Evolutionary conservation across 2,113 vertebrate species (phyloP).

Genomic region (Tauraco erythrolophus): DNA sequence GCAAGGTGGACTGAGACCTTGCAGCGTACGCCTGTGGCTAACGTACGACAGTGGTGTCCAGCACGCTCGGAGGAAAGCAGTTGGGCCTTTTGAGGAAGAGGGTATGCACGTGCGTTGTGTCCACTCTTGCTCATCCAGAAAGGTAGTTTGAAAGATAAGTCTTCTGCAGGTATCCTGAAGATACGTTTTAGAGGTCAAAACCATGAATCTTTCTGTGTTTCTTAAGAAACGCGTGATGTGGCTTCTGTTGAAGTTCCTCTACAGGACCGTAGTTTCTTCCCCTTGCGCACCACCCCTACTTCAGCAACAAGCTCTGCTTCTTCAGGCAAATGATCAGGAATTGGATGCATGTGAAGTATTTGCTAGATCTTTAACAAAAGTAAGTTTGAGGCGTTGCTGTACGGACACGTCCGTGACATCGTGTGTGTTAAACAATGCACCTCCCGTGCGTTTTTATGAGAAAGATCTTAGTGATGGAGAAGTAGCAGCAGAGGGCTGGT

Average conservation of each 20-base stretch:
- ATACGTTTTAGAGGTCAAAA: not conserved
- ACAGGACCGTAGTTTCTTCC: not conserved
- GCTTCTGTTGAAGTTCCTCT: not conserved
- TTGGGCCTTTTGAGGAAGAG: not conserved
- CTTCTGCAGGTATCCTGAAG: not conserved
- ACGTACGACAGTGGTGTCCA: fast-evolving
- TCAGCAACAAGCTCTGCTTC: fast-evolving
- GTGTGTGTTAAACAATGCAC: fast-evolving
- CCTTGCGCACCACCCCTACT: fast-evolving
- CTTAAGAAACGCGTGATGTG: not conserved
- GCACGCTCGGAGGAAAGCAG: fast-evolving
- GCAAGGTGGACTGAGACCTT: too few relatives aligned
- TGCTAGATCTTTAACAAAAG: not conserved
- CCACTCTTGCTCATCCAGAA: not conserved
- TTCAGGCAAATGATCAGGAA: not conserved
- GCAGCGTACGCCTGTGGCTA: not conserved
- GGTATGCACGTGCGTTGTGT: fast-evolving
- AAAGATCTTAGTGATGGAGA: not conserved
- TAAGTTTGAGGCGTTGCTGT: not conserved
- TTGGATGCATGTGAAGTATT: fast-evolving
- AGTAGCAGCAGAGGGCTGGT: fast-evolving
- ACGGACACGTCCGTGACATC: too few relatives aligned
- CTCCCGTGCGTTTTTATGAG: not conserved
- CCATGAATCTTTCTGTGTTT: not conserved
- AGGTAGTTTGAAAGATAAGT: not conserved